Conservation (phyloP, 2,888 invertebrate genomes). For the Vandiemenella viatica region DNA sequence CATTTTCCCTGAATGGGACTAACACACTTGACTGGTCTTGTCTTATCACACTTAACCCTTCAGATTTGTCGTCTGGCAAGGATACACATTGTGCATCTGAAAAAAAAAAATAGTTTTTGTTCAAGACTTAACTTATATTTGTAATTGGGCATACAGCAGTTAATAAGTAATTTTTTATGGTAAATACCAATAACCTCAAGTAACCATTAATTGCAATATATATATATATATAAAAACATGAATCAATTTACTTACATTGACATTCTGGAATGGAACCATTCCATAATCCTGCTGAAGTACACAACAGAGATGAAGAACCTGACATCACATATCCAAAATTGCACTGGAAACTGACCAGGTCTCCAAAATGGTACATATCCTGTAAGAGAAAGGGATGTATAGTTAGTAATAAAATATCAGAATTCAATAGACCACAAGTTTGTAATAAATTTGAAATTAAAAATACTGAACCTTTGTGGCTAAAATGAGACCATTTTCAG, state of each 20-base stretch:
- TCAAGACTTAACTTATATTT: no score
- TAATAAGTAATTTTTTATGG: no score
- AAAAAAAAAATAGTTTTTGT: conserved; percentile 19
- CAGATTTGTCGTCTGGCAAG: conserved; percentile 73
- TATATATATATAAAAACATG: conserved; percentile 1
- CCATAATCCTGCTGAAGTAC: conserved; percentile 83
- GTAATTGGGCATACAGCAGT: no score
- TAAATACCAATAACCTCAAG: no score
- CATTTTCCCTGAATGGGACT: conserved; percentile 80
- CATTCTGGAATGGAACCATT: conserved; percentile 87
- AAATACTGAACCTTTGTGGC: conserved; percentile 54
- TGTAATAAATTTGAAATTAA: not conserved
- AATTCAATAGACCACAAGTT: not conserved
- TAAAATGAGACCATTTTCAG: conserved; percentile 72
- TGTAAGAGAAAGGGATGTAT: conserved; percentile 19
- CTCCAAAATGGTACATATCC: conserved; percentile 73
- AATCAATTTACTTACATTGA: conserved; percentile 54
- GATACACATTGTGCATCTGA: conserved; percentile 81
- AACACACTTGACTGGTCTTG: conserved; percentile 69
- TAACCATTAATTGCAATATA: no score
- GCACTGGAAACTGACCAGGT: conserved; percentile 80
- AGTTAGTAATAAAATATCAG: not conserved
- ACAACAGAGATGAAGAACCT: conserved; percentile 71
- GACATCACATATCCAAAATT: conserved; percentile 87
- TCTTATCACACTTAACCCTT: conserved; percentile 63